phyloP scores from a whole-genome alignment of 2,113 vertebrate genomes.

The Microtus richardsoni region DNA sequence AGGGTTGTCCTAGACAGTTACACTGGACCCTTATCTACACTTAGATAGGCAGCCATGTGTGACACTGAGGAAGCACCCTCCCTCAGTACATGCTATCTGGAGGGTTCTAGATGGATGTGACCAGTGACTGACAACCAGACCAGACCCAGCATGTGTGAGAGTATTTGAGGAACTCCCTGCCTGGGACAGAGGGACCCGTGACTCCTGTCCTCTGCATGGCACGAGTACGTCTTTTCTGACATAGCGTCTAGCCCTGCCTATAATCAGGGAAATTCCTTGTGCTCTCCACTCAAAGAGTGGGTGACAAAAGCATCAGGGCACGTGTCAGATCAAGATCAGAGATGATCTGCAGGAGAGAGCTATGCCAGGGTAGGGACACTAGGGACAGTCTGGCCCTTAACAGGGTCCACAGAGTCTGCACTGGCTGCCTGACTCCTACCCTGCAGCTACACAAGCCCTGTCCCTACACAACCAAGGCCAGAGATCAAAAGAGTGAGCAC shows the following conservation, averaged over 20 bases:
- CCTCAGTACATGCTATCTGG: fast-evolving
- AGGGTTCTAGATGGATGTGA: fast-evolving
- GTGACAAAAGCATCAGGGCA: slow-evolving; percentile 76
- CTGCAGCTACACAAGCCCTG: fast-evolving
- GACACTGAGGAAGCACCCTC: not conserved
- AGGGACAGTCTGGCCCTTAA: not conserved
- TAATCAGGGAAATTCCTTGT: slow-evolving; percentile 76
- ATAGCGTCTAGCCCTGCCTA: slow-evolving; percentile 77
- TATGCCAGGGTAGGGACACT: not conserved
- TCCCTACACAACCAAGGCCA: not conserved
- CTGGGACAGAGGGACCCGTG: fast-evolving
- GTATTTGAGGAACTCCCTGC: not conserved
- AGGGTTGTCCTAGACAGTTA: not conserved
- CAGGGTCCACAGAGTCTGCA: not conserved
- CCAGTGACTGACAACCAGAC: not conserved
- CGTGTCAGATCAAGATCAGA: slow-evolving; percentile 32
- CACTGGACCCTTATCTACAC: not conserved
- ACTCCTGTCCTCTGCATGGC: slow-evolving; percentile 68
- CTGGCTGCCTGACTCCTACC: fast-evolving
- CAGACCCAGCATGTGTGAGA: not conserved
- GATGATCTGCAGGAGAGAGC: slow-evolving; percentile 38
- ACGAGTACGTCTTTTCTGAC: slow-evolving; percentile 76
- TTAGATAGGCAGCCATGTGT: not conserved
- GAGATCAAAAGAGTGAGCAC: not conserved
- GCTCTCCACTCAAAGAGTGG: not conserved